Evolutionary conservation across 2,113 vertebrate species (phyloP), one percentile per base, ranked within the genome.

Genomic region (Varanus komodoensis): DNA sequence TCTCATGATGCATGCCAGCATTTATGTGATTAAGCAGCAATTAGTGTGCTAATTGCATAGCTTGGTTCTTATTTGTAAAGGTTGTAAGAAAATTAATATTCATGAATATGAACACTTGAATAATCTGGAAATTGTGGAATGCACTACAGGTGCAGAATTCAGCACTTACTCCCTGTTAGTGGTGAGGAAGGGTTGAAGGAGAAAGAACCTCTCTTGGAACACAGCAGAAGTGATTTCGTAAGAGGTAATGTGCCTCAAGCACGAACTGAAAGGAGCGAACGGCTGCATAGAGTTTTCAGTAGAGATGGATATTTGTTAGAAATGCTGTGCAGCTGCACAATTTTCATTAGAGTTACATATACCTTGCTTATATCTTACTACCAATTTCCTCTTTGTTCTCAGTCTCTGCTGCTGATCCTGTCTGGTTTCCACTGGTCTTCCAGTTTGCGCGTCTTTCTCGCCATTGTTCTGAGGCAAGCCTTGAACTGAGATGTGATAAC

Each of bases 101-200:
- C 50, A 82, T 81, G 79, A 73, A 71, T 82, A 82, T 29, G 48
- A 54, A 81, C 57, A 48, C 64, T 82, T 82, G 78, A 54, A 88
- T 88, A 82, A 88, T 54, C 48, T 88, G 67, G 67, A 87, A 69
- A 82, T 34, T 82, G 48, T 80, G 54, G 23, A 88, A 82, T 57
- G 17, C 25, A n/a, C 64, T 71, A 54, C 67, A 71, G 29, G 52
- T 86, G 48, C 14, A 8, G 29, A 17, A 9, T 71, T 73, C 21
- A 71, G 25, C 4, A 89, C 15, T 71, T 6, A 3, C 14, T 88
- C 23, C 23, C 6, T 71, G 21, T 73, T 38, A 34, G 27, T 71
- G 32, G 23, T 88, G n/a, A 81, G 32, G 61, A 52, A 21, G 3
- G 27, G 23, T n/a, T 78, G 23, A 54, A 27, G 12, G 44, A 52